Base-by-base conservation (phyloP, 2,113 vertebrate genomes). In the Polypterus senegalus region DNA sequence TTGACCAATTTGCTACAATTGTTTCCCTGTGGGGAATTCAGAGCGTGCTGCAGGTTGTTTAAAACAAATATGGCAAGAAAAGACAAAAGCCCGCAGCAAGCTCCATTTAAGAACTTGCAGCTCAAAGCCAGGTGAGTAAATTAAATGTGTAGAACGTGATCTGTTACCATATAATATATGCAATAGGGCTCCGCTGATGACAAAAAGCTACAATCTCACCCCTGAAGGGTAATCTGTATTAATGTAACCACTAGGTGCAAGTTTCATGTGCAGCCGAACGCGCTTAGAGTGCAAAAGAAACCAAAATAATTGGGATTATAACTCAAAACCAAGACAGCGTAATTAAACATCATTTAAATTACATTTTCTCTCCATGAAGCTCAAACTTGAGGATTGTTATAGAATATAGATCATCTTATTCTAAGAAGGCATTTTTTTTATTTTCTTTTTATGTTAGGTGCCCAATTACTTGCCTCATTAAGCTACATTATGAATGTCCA, bases 261-360 rank as follows among this genome's bases (percentile, higher is more conserved):
- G 8, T 45, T 4, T 6, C 44, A 27, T 58, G 43, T 43, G 11
- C 5, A 3, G 54, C 43, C 10, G 43, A 9, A 56, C 3, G 43
- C 9, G 43, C 3, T 56, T 6, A 56, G 43, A 56, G 43, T 56
- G 10, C 3, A 56, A 56, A 56, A 56, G 54, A 56, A 56, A 9
- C 54, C 54, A 56, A 56, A 56, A 56, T 56, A 56, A 56, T 56
- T 56, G 43, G 54, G 54, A 56, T 56, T 56, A 56, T 56, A 56
- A 56, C 54, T 56, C 54, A 56, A 27, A 56, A 56, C 10, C 54
- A 56, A 56, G 54, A 56, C 5, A 56, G 54, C 54, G 43, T 56
- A 56, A 56, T 56, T 56, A 56, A 55, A 56, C 54, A 56, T 56
- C 6, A 51, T 27, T 56, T 27, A n/a, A 56, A 56, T n/a, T 56